Evolutionary conservation across 2,888 invertebrate genomes (phyloP), one percentile per base, ranked within the genome.

Genomic region (Tanypteryx hageni): DNA sequence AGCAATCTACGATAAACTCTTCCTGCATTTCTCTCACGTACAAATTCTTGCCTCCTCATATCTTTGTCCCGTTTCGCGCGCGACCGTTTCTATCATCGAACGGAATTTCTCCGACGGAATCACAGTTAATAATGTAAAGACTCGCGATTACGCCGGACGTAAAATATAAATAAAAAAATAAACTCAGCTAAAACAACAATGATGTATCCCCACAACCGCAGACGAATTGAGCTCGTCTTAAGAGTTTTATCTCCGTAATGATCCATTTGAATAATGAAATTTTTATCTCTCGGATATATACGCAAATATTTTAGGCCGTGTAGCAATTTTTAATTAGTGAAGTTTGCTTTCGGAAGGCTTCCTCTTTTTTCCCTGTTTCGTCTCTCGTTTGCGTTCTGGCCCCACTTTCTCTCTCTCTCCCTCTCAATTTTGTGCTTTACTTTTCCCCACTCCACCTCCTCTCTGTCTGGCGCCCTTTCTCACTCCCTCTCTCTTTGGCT

Each of bases 321-420:
- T 76, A 76, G 27, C 76, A 76, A 76, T 76, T 76, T 76, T 76
- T 76, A 76, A 76, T 76, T 76, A 76, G 76, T 13, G 76, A 76
- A 76, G 76, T 76, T 76, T 27, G 76, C 22, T 22, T 76, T 76
- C 27, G 0, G 76, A 76, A 22, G 76, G 27, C 22, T 76, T 76
- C 27, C 76, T 76, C 10, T 10, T 13, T 18, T 10, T 22, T 76
- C n/a, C 44, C 44, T 44, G 44, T 4, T 76, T 14, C 27, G 8
- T n/a, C 84, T 84, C 18, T 11, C 82, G 82, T 83, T 83, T 13
- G 56, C 83, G 22, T 59, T 59, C 22, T 14, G n/a, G n/a, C 10
- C 59, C 27, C 14, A 22, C n/a, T 83, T 59, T 14, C 58, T 22
- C 22, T 59, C 85, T 14, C 58, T 44, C 58, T 16, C 9, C 1